A percentile compares a stretch with the other conserved stretches of the same genome.
Evolutionary conservation across 64 coral and sea anemone genomes (phyloP).

Genomic region (Stichodactyla mertensii): DNA sequence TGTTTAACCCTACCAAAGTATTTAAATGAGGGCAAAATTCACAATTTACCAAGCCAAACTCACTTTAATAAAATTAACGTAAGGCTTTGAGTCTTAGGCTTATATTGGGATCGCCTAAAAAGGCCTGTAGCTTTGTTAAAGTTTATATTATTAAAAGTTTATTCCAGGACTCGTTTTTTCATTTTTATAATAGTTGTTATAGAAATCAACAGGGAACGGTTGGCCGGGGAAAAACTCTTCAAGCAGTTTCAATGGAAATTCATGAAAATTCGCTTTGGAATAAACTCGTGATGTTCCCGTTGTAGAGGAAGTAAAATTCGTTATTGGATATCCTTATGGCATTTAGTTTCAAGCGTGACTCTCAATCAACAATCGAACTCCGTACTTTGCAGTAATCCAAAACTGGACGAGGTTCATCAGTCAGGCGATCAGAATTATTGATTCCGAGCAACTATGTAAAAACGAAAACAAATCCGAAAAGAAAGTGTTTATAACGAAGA

Average conservation of each 20-base stretch:
- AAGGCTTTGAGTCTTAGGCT: background rate
- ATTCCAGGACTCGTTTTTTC: background rate
- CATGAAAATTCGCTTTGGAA: background rate
- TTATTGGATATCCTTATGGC: background rate
- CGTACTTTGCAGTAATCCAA: background rate
- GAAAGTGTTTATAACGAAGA: too few species aligned
- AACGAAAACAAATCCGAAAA: too few species aligned
- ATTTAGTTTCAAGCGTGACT: background rate
- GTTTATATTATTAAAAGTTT: background rate
- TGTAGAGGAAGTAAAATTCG: background rate
- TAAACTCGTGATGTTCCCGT: background rate
- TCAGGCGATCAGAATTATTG: too few species aligned
- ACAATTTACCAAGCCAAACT: background rate
- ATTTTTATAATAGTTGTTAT: background rate
- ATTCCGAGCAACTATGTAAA: too few species aligned
- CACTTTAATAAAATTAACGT: background rate
- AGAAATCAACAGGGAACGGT: background rate
- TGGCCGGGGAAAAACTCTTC: background rate
- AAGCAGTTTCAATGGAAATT: background rate
- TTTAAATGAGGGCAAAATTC: background rate
- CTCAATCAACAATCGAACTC: background rate
- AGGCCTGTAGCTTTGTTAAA: background rate
- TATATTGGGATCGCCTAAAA: background rate
- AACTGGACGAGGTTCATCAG: background rate
- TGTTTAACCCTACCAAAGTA: too few species aligned